Evolutionary conservation across 2,797 vertebrate genomes (phyloP).

Genomic region (Crocodylus rhombifer): DNA sequence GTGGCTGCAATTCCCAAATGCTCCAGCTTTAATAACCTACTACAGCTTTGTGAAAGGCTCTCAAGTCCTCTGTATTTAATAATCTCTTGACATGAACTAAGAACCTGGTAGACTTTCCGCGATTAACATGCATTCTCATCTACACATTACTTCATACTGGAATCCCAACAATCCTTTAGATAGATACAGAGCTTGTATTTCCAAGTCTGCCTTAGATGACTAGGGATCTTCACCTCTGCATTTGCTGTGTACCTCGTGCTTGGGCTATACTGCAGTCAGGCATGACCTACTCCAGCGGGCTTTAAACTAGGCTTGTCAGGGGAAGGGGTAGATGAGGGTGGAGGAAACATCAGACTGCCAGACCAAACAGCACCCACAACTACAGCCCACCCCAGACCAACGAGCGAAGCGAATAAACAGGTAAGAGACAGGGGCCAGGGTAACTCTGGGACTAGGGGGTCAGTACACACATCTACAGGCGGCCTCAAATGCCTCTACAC

Average conservation of each 20-base stretch:
- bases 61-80: not conserved
- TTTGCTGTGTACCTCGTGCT: not conserved
- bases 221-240: constrained; percentile 5
- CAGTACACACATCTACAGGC: no score
- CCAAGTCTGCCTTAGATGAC: not conserved
- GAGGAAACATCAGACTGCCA: no score
- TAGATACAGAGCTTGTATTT: not conserved
- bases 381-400: no score
- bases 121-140: not conserved
- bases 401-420: no score
- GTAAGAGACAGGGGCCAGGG: no score
- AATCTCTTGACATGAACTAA: not conserved
- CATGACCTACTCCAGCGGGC: no score
- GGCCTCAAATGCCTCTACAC: no score
- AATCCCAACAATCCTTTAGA: not conserved
- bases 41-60: not conserved
- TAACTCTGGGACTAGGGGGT: no score
- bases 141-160: not conserved
- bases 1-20: not conserved
- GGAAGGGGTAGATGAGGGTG: no score
- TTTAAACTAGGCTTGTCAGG: no score
- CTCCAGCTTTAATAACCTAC: not conserved
- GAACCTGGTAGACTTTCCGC: not conserved
- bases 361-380: no score
- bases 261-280: not conserved